Conservation (phyloP, 1,140 invertebrate species). For the Drosophila repleta region DNA sequence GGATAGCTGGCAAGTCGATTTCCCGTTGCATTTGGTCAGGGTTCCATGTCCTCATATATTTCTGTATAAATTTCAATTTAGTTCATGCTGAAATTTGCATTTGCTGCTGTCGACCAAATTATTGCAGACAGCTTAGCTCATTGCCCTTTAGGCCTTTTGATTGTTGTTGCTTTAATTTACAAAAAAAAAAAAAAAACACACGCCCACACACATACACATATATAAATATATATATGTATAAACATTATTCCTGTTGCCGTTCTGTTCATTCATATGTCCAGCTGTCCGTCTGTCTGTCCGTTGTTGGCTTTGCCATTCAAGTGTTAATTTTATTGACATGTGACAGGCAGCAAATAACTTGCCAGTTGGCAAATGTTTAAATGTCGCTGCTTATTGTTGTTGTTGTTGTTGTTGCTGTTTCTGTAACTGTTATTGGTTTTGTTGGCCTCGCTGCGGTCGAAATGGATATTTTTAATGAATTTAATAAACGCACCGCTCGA, state of each 20-base stretch:
- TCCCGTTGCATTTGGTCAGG: not conserved
- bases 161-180: constrained; percentile 76
- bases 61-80: constrained; percentile 75
- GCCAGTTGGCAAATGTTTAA: constrained; percentile 56
- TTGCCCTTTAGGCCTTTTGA: constrained; percentile 35
- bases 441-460: constrained; percentile 50
- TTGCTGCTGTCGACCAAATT: constrained; percentile 76
- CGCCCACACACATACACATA: constrained; percentile 5
- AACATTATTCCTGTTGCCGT: constrained; percentile 24
- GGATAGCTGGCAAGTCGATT: no score
- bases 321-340: constrained; percentile 82
- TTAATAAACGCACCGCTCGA: constrained; percentile 54
- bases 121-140: constrained; percentile 58
- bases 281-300: not conserved
- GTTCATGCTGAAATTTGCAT: constrained; percentile 66
- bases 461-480: constrained; percentile 69
- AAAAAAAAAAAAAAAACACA: constrained; percentile 58
- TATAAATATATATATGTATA: constrained; percentile 5
- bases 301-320: constrained; percentile 56
- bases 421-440: constrained; percentile 43
- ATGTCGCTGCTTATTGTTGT: constrained; percentile 36
- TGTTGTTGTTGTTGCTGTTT: constrained; percentile 41
- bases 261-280: constrained; percentile 4
- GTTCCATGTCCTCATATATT: constrained; percentile 2
- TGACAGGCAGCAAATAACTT: constrained; percentile 75